Percentiles rank a stretch among this genome's conserved stretches.
Conservation (phyloP, 2,113 vertebrate species). For the Herpetotheres cachinnans region DNA sequence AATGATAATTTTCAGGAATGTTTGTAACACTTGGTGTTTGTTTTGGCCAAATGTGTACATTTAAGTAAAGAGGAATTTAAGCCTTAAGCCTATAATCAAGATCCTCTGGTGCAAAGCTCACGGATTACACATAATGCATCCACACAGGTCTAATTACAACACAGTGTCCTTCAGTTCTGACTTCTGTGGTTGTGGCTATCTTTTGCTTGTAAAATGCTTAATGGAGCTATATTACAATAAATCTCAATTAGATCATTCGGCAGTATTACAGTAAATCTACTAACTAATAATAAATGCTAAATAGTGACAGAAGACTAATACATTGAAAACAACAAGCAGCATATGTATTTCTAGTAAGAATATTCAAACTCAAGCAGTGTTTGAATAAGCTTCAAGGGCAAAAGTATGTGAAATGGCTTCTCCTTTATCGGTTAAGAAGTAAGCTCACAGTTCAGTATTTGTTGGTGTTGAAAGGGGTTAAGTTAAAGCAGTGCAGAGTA, state of each 20-base stretch:
- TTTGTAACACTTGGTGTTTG: background rate
- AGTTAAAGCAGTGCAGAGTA: background rate
- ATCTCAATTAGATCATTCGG: background rate
- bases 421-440: background rate
- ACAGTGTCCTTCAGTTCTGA: background rate
- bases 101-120: background rate
- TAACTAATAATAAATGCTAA: background rate
- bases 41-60: background rate
- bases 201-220: background rate
- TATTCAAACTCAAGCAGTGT: background rate
- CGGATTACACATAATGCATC: background rate
- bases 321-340: background rate
- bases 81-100: background rate
- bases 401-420: background rate
- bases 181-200: background rate
- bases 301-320: background rate
- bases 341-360: background rate
- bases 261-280: background rate
- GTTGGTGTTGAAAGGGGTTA: background rate
- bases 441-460: background rate
- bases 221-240: background rate
- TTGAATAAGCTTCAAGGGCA: background rate
- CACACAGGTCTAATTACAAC: background rate
- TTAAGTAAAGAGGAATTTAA: background rate
- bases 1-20: background rate